These are phyloP conservation scores for Callopanchax toddi DNA, from an alignment of 2,113 vertebrate species.

Conservation along the genomic window DNA sequence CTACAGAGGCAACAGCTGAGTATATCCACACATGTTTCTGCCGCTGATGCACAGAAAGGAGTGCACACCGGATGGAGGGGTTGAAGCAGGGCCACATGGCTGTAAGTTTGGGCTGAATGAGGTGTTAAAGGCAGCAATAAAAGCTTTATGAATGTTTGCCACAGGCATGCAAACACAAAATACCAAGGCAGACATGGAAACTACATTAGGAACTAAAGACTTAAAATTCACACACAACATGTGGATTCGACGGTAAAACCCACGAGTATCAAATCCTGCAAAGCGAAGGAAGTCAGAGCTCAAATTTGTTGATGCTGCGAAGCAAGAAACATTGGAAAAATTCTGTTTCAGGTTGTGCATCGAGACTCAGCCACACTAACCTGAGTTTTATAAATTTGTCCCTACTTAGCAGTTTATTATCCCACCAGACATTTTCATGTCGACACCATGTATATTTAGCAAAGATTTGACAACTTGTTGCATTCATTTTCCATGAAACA, in stretches of 20 bases:
- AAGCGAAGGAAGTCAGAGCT: not conserved
- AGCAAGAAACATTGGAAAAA: not conserved
- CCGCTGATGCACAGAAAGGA: conserved; percentile 25
- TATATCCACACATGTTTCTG: conserved; percentile 40
- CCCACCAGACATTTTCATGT: not conserved
- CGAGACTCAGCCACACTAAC: not conserved
- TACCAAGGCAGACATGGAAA: conserved; percentile 26
- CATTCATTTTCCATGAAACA: not conserved
- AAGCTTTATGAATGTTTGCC: conserved; percentile 61
- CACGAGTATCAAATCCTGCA: conserved; percentile 20
- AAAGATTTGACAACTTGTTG: not conserved
- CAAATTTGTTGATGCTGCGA: not conserved
- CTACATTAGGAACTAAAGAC: conserved; percentile 10
- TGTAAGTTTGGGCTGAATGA: conserved; percentile 32
- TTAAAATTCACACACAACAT: conserved; percentile 18
- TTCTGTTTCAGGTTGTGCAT: not conserved
- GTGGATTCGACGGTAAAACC: conserved; percentile 15
- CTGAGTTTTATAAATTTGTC: not conserved
- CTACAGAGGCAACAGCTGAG: conserved; percentile 71
- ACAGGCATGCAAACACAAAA: conserved; percentile 76
- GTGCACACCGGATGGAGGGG: conserved; percentile 15
- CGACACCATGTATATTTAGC: not conserved
- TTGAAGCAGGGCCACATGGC: conserved; percentile 17
- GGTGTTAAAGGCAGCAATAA: conserved; percentile 42
- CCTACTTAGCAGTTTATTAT: not conserved